phyloP scores from a whole-genome alignment of 1,140 invertebrate genomes.

The Brachionus koreanus region DNA sequence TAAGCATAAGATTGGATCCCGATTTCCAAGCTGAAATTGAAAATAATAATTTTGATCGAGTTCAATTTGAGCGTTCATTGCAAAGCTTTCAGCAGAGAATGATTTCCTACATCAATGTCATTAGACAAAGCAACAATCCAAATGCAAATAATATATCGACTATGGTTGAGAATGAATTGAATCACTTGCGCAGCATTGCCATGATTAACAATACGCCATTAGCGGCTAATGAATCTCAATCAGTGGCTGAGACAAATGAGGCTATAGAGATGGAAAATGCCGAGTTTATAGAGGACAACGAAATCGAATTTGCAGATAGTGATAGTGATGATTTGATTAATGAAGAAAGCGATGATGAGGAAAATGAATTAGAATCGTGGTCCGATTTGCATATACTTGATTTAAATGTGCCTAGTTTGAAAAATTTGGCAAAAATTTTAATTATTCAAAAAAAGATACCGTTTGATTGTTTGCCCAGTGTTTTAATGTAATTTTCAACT shows the following conservation, averaged over 20 bases:
- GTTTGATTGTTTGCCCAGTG: constrained; percentile 63
- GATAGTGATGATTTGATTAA: constrained; percentile 44
- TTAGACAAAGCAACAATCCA: not conserved
- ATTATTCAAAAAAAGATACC: constrained; percentile 67
- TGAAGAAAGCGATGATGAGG: constrained; percentile 26
- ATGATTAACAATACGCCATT: not conserved
- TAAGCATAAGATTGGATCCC: not conserved
- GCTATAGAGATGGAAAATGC: not conserved
- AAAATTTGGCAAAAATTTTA: constrained; percentile 66
- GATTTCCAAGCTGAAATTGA: not conserved
- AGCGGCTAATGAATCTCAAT: not conserved
- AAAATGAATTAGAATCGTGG: constrained; percentile 33
- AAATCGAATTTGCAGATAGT: constrained; percentile 44
- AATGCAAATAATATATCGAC: not conserved
- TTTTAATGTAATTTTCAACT: constrained; percentile 61
- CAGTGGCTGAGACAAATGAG: not conserved
- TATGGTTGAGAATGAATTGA: not conserved
- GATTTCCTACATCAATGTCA: not conserved
- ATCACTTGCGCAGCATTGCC: not conserved
- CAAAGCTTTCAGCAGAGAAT: constrained; percentile 4
- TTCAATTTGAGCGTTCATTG: not conserved
- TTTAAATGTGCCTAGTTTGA: constrained; percentile 62
- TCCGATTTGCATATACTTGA: constrained; percentile 43
- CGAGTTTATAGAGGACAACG: constrained; percentile 8
- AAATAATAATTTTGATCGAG: not conserved